Conservation (phyloP, 2,797 vertebrate genomes). For the Harpagifer antarcticus region DNA sequence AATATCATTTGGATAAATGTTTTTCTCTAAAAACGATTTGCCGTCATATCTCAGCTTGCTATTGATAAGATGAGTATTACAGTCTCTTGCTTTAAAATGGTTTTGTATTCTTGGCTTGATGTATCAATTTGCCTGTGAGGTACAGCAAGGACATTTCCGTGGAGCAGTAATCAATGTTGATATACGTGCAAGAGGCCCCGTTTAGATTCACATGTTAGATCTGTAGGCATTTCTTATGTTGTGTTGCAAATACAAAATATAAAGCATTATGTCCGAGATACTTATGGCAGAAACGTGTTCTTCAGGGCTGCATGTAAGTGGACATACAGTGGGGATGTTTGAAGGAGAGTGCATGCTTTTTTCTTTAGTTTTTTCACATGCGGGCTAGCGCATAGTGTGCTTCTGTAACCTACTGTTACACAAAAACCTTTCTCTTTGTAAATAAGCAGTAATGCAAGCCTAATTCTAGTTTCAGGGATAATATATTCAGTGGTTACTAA, state of each 20-base stretch:
- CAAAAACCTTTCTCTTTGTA: background rate
- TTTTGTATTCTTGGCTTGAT: conserved; percentile 4
- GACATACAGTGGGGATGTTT: background rate
- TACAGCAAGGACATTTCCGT: background rate
- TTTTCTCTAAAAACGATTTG: background rate
- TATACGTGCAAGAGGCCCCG: background rate
- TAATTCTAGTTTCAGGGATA: background rate
- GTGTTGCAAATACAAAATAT: background rate
- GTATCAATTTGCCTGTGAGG: conserved; percentile 1
- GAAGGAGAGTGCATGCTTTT: background rate
- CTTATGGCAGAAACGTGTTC: background rate
- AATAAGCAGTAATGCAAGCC: background rate
- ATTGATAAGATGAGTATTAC: background rate
- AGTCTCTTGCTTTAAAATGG: background rate
- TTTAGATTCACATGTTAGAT: background rate
- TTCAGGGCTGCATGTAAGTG: no score
- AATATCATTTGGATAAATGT: background rate
- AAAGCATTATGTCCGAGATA: no score
- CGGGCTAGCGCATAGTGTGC: background rate
- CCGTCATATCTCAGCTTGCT: background rate
- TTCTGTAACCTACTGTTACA: background rate
- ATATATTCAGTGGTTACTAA: background rate
- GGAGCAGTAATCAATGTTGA: background rate
- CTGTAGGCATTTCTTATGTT: background rate
- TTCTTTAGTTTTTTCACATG: background rate